Conservation (phyloP, 1,140 invertebrate genomes). For the Spodoptera litura region DNA sequence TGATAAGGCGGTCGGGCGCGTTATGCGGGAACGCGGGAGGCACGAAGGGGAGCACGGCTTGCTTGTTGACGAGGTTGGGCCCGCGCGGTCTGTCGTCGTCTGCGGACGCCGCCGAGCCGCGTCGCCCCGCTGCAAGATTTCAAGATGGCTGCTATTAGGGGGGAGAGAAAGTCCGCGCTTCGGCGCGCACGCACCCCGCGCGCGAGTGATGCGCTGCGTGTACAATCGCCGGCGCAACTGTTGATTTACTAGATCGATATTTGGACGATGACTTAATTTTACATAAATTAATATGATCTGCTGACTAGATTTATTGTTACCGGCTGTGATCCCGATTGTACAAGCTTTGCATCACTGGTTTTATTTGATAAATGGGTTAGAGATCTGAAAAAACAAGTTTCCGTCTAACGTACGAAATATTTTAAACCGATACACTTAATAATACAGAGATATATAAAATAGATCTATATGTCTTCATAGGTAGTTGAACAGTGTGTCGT, state of each 20-base stretch:
- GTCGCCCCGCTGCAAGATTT: conserved; percentile 79
- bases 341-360: neutral
- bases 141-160: conserved; percentile 68
- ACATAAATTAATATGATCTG: conserved; percentile 30
- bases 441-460: too few relatives aligned
- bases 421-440: too few relatives aligned
- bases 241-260: conserved; percentile 21
- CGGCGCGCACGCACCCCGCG: conserved; percentile 62
- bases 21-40: conserved; percentile 93
- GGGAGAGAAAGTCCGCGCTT: conserved; percentile 79
- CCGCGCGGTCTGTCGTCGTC: conserved; percentile 85
- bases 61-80: conserved; percentile 92
- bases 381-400: neutral
- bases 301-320: neutral
- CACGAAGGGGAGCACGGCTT: conserved; percentile 94
- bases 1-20: conserved; percentile 92
- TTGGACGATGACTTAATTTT: conserved; percentile 36
- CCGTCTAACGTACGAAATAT: too few relatives aligned
- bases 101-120: conserved; percentile 70
- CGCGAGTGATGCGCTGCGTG: conserved; percentile 46
- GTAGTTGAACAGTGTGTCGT: too few relatives aligned
- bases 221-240: conserved; percentile 46
- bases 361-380: neutral
- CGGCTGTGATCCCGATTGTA: conserved; percentile 15
- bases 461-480: too few relatives aligned